phyloP scores from a whole-genome alignment of 2,113 vertebrate species.

The Tyto alba region DNA sequence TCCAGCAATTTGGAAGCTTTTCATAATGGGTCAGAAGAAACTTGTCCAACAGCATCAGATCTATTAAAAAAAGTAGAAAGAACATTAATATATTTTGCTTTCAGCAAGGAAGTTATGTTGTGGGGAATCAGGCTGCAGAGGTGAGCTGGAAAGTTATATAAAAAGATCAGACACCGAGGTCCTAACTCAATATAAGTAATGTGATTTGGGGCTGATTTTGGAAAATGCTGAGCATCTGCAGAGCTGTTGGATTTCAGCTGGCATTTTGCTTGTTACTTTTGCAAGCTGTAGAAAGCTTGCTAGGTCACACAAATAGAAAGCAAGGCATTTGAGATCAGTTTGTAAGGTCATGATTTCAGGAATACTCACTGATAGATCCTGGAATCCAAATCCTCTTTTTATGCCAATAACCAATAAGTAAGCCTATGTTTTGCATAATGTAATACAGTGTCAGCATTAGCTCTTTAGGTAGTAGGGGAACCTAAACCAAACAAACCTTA shows the following conservation, averaged over 20 bases:
- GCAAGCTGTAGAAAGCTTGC: background rate
- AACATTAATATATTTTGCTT: background rate
- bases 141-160: background rate
- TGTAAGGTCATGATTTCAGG: background rate
- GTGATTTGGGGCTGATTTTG: background rate
- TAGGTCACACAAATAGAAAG: background rate
- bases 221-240: background rate
- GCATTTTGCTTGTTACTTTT: background rate
- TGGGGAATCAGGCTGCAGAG: background rate
- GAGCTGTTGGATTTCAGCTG: background rate
- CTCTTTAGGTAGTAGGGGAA: background rate
- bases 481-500: background rate
- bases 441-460: background rate
- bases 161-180: background rate
- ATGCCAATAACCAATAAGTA: background rate
- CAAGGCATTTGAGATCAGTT: background rate
- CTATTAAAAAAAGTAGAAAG: background rate
- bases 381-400: background rate
- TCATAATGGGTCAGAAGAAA: background rate
- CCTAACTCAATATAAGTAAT: background rate
- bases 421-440: background rate
- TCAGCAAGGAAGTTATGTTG: background rate
- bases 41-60: background rate
- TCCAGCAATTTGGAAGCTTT: slow-evolving; percentile 2
- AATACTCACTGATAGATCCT: background rate